These are phyloP conservation scores for Macroglossus sobrinus DNA, from an alignment of 2,113 vertebrate genomes.

Conservation along the genomic window DNA sequence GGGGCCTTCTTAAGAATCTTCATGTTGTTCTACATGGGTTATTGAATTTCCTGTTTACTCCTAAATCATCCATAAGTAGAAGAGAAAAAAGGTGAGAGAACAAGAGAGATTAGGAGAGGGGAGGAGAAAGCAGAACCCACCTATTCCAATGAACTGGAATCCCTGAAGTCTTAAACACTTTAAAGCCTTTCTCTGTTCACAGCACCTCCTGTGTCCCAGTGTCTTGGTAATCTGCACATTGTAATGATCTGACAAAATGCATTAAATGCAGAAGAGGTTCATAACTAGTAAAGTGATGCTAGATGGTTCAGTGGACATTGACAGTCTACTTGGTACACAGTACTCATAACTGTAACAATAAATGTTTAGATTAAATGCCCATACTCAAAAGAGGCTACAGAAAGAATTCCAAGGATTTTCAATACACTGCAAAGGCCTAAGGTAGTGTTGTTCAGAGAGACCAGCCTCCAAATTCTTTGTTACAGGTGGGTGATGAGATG, in stretches of 20 bases:
- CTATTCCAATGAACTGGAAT: background rate
- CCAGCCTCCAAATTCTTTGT: background rate
- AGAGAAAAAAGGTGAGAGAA: background rate
- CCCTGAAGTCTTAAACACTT: background rate
- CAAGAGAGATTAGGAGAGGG: background rate
- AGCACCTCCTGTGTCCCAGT: accelerated
- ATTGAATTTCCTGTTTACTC: background rate
- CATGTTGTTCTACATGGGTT: background rate
- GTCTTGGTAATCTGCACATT: background rate
- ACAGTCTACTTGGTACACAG: no score
- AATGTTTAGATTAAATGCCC: background rate
- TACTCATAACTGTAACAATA: background rate
- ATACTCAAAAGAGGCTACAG: background rate
- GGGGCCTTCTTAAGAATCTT: background rate
- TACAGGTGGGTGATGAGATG: background rate
- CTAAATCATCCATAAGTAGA: background rate
- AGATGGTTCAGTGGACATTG: background rate
- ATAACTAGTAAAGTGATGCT: background rate
- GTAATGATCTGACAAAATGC: background rate
- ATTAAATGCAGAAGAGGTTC: background rate
- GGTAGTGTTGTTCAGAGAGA: background rate
- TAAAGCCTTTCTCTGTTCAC: background rate
- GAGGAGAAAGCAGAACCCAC: background rate
- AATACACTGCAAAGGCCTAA: background rate
- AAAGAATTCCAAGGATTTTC: background rate